These are phyloP conservation scores for Gibbula magus DNA, from an alignment of 2,888 invertebrate genomes.

Conservation along the genomic window DNA sequence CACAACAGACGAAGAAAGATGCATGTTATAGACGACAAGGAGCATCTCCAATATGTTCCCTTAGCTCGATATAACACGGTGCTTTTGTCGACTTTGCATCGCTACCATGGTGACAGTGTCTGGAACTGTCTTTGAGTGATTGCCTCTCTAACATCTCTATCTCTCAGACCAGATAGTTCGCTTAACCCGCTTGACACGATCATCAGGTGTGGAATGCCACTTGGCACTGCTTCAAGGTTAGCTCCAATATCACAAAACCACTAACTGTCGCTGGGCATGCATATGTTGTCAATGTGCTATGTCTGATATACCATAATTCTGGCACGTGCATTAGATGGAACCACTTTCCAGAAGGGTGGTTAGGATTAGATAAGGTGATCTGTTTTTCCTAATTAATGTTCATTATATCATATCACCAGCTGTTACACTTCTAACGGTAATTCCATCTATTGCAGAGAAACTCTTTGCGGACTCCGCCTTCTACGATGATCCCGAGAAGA, in stretches of 20 bases:
- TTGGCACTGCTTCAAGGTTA: background rate
- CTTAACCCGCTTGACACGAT: background rate
- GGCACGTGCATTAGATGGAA: background rate
- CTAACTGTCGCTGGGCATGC: background rate
- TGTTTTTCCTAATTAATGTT: background rate
- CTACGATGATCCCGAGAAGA: slow-evolving; percentile 72
- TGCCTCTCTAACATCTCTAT: background rate
- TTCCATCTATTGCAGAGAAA: slow-evolving; percentile 65
- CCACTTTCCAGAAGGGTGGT: background rate
- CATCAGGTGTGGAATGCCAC: background rate
- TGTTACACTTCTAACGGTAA: background rate
- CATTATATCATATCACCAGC: background rate
- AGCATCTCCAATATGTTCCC: background rate
- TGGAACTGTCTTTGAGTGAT: background rate
- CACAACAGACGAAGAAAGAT: too few species aligned
- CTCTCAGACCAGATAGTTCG: background rate
- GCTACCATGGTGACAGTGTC: background rate
- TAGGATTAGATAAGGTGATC: background rate
- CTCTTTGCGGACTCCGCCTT: slow-evolving; percentile 74
- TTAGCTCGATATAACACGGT: background rate
- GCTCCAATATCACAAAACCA: background rate
- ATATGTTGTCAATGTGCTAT: too few species aligned
- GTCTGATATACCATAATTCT: too few species aligned
- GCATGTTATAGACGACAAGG: too few species aligned
- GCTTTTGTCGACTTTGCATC: too few species aligned